These are phyloP conservation scores for Neopipo cinnamomea DNA, from an alignment of 2,113 vertebrate species.

Conservation along the genomic window DNA sequence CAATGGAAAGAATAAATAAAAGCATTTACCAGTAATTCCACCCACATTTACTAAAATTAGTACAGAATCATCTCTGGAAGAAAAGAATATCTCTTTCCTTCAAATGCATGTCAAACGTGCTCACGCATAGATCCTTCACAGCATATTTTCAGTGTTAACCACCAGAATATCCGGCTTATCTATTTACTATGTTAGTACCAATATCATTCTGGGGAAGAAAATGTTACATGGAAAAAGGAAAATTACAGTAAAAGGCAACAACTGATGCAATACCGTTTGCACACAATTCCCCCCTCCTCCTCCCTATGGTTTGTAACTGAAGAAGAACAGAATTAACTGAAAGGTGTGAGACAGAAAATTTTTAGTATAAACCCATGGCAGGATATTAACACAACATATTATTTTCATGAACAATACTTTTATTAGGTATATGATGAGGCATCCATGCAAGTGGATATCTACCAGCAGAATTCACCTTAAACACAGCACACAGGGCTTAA, in stretches of 20 bases:
- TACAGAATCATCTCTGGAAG: constrained; percentile 20
- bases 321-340: neutral
- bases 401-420: neutral
- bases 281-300: rapidly evolving
- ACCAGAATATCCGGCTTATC: neutral
- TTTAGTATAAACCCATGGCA: neutral
- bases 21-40: constrained; percentile 44
- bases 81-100: neutral
- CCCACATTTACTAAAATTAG: constrained; percentile 59
- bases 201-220: neutral
- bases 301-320: neutral
- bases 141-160: neutral
- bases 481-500: neutral
- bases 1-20: constrained; percentile 54
- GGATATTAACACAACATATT: neutral
- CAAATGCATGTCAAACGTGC: neutral
- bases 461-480: neutral
- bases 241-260: neutral
- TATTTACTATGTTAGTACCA: neutral
- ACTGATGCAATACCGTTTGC: neutral
- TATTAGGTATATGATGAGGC: neutral
- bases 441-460: neutral
- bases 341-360: neutral
- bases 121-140: neutral
- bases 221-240: neutral